A percentile compares a stretch with the other conserved stretches of the same genome.
phyloP scores from a whole-genome alignment of 2,113 vertebrate genomes.

The Haplochromis burtoni region DNA sequence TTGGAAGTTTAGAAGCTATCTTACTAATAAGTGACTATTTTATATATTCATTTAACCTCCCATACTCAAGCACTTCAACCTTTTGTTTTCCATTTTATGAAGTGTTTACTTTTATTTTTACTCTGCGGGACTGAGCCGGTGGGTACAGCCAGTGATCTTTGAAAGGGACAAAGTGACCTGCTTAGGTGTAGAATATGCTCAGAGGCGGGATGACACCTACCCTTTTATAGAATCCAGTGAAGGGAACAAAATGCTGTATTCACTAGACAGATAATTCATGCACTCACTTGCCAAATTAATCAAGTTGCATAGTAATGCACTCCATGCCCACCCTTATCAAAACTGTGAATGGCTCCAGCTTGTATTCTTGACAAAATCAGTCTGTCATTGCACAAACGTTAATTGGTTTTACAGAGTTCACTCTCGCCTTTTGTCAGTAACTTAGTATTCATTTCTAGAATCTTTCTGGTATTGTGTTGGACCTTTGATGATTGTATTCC shows the following conservation, averaged over 20 bases:
- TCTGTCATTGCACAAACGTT: conserved; percentile 32
- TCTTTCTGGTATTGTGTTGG: background rate
- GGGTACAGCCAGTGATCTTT: conserved; percentile 12
- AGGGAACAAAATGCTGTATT: conserved; percentile 40
- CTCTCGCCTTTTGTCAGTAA: conserved; percentile 46
- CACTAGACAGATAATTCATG: conserved; percentile 35
- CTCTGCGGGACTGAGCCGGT: background rate
- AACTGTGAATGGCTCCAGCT: conserved; percentile 57
- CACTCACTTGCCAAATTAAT: conserved; percentile 60
- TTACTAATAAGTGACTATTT: background rate
- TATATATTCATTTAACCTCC: background rate
- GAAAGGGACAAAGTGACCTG: conserved; percentile 50
- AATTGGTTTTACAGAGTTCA: conserved; percentile 51
- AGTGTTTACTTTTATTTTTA: background rate
- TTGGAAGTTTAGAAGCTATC: background rate
- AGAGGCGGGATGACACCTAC: conserved; percentile 38
- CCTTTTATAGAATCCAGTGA: conserved; percentile 34
- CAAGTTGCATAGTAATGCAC: conserved; percentile 19
- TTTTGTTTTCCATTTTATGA: background rate
- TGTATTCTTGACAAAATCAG: conserved; percentile 53
- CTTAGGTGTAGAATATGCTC: conserved; percentile 33
- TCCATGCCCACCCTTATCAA: conserved; percentile 40
- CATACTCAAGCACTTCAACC: background rate
- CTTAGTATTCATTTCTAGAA: conserved; percentile 42
- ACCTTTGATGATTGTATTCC: conserved; percentile 24